These are phyloP conservation scores for Caenorhabditis brenneri DNA, from an alignment of 1,140 invertebrate genomes.

Conservation along the genomic window DNA sequence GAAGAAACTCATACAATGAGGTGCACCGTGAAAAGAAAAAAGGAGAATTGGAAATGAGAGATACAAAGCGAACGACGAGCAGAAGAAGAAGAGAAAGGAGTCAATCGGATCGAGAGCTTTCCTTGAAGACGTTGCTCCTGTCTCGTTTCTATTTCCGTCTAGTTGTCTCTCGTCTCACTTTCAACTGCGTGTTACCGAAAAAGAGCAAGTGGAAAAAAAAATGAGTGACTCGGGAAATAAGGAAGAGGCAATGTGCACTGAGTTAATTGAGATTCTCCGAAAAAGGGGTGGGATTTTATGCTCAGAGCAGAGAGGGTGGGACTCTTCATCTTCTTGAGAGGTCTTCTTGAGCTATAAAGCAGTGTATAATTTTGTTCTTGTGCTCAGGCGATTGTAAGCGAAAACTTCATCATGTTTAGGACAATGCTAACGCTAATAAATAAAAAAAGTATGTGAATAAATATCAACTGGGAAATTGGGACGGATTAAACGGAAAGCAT, in stretches of 20 bases:
- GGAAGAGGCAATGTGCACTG: neutral
- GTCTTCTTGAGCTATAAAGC: too few species aligned
- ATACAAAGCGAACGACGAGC: neutral
- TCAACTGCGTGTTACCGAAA: neutral
- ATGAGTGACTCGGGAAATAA: neutral
- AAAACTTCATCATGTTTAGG: neutral
- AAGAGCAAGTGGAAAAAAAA: neutral
- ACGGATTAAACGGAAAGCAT: neutral
- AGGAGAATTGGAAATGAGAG: neutral
- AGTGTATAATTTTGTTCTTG: too few species aligned
- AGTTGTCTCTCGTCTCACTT: neutral
- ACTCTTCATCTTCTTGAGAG: neutral
- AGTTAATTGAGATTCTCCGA: too few species aligned
- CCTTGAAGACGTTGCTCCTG: neutral
- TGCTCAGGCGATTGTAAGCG: too few species aligned
- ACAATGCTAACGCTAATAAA: conserved; percentile 12
- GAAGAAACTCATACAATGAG: too few species aligned
- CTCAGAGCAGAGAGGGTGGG: neutral
- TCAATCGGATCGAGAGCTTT: neutral
- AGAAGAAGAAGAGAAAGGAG: neutral
- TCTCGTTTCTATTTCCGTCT: neutral
- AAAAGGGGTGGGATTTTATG: too few species aligned
- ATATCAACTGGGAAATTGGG: too few species aligned
- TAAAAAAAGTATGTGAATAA: neutral
- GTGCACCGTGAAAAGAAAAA: neutral